Percentiles rank a stretch among this genome's conserved stretches.
phyloP scores from a whole-genome alignment of 2,888 invertebrate species.

The Papilio gigon region DNA sequence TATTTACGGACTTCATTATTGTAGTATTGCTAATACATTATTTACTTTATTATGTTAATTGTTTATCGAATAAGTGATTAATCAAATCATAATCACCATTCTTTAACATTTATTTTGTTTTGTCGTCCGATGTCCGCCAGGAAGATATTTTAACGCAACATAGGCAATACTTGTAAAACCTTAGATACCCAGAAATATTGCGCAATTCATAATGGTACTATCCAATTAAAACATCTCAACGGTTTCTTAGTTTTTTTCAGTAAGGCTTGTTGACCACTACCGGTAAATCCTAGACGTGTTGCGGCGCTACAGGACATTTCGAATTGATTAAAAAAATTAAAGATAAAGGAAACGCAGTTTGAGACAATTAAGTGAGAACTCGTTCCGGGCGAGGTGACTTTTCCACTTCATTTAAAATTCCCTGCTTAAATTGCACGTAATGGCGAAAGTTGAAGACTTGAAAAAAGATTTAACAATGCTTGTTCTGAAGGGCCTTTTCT shows the following conservation, averaged over 20 bases:
- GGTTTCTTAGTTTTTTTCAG: too few species aligned
- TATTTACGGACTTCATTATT: conserved; percentile 31
- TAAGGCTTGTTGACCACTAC: neutral
- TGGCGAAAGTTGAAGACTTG: conserved; percentile 76
- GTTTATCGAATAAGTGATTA: neutral
- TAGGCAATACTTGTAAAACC: neutral
- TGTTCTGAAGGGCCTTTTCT: conserved; percentile 72
- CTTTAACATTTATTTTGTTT: too few species aligned
- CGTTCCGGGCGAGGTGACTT: conserved; percentile 54
- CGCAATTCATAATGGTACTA: too few species aligned
- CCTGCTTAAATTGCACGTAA: conserved; percentile 79
- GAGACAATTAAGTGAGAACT: conserved; percentile 19
- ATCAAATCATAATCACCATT: neutral
- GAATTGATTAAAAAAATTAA: neutral
- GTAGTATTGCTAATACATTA: neutral
- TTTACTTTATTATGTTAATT: neutral
- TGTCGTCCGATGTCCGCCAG: too few species aligned
- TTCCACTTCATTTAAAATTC: conserved; percentile 81
- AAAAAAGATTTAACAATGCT: conserved; percentile 81
- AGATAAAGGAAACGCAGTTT: conserved; percentile 17
- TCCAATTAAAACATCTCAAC: too few species aligned
- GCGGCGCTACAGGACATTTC: neutral
- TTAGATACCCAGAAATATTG: neutral
- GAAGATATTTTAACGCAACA: neutral
- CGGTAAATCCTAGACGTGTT: neutral